Conservation (phyloP, 2,113 vertebrate genomes). For the Sinocyclocheilus rhinocerous region DNA sequence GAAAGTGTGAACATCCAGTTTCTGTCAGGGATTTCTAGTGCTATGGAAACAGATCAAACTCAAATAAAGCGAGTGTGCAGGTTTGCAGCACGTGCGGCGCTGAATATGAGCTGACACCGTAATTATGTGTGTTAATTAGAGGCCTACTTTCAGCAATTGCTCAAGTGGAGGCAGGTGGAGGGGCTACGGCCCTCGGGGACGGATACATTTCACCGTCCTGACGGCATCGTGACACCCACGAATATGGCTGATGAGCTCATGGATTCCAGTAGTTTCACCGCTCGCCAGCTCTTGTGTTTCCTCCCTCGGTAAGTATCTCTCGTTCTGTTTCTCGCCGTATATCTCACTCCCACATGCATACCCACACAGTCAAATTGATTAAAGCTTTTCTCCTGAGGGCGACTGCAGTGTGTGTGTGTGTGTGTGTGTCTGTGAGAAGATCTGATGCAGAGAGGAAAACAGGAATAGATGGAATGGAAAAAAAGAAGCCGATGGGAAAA, state of each 20-base stretch:
- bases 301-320: constrained; percentile 19
- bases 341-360: constrained; percentile 41
- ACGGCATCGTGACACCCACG: constrained; percentile 5
- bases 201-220: neutral
- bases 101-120: constrained; percentile 49
- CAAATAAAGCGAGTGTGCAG: constrained; percentile 18
- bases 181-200: neutral
- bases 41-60: neutral
- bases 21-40: neutral
- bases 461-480: neutral
- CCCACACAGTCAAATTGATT: constrained; percentile 59
- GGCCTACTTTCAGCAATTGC: constrained; percentile 53
- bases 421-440: constrained; percentile 10
- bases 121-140: constrained; percentile 56
- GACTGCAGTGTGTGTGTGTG: constrained; percentile 38
- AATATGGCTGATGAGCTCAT: constrained; percentile 16
- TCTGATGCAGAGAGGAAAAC: constrained; percentile 16
- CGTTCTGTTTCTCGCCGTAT: constrained; percentile 30
- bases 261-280: neutral
- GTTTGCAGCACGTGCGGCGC: neutral
- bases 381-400: constrained; percentile 52
- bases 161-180: constrained; percentile 15
- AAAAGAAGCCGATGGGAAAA: constrained; percentile 12
- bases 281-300: constrained; percentile 3
- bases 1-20: neutral